phyloP scores from a whole-genome alignment of 2,888 invertebrate genomes.

The Amaurobius ferox region DNA sequence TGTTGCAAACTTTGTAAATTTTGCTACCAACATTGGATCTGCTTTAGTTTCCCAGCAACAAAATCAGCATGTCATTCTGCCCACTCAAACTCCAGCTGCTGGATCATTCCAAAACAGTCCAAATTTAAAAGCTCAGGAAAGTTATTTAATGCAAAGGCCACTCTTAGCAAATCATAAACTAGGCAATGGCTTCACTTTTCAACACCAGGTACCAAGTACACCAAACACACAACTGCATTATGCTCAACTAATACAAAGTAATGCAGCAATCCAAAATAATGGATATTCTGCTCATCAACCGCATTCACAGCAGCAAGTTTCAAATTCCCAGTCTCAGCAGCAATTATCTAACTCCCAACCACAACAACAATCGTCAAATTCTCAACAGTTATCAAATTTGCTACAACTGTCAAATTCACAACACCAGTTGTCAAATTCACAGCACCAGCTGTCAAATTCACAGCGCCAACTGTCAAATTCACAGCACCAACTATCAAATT shows the following conservation, averaged over 20 bases:
- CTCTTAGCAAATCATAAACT: background rate
- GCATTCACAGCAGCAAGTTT: too few relatives aligned
- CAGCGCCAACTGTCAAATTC: background rate
- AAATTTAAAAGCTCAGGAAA: conserved; percentile 11
- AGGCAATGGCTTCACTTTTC: background rate
- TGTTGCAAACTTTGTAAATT: conserved; percentile 52
- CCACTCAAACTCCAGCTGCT: background rate
- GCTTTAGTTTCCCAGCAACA: background rate
- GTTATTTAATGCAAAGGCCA: conserved; percentile 9
- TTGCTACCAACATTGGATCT: conserved; percentile 35
- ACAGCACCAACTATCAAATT: background rate
- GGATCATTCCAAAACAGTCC: background rate
- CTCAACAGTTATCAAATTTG: too few relatives aligned
- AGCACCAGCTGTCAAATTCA: background rate
- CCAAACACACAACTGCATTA: background rate
- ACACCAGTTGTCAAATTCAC: background rate
- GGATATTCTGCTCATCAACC: background rate
- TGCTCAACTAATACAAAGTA: background rate
- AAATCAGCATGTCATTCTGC: background rate
- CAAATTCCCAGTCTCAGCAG: background rate
- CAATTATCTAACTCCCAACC: background rate
- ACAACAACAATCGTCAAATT: background rate
- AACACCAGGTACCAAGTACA: conserved; percentile 6
- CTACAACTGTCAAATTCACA: too few relatives aligned
- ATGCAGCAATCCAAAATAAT: background rate